Base-by-base conservation (phyloP, 1,140 invertebrate genomes). In the Aphelinus atriplicis region DNA sequence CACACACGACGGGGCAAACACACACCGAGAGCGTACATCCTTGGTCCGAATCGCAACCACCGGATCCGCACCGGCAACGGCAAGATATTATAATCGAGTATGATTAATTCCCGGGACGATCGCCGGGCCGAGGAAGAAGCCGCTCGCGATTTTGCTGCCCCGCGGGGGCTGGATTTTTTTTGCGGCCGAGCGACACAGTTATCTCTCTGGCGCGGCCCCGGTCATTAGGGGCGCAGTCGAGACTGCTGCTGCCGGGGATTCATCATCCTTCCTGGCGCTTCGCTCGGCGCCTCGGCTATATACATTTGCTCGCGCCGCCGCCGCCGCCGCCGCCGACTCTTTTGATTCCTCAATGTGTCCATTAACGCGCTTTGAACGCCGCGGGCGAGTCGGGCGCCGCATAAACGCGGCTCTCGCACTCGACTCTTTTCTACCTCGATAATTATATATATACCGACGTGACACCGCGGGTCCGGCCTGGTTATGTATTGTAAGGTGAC, bases 341-440 rank as follows among this genome's bases (percentile, higher is more conserved):
- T 26, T 62, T 66, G 60, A 63, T 63, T 63, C 56, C 26, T 26
- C 26, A 26, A 26, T 71, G 43, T 71, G 63, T 46, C 43, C 61
- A 58, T 62, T 50, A 53, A 61, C 68, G 68, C 61, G 62, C 51
- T 61, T n/a, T n/a, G 7, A 3, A 45, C 3, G 50, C 43, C 45
- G 7, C 26, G 1, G 69, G 43, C n/a, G 26, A 58, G 26, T 47
- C 7, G 43, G 57, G 42, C 53, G 43, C 10, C 1, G 5, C n/a
- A 47, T 26, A 26, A 26, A 26, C 26, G 26, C 26, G 26, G 26
- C 26, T 26, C 26, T 26, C 26, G 26, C 26, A 26, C 26, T 26
- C 26, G 26, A 26, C 26, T 26, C 26, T 26, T 26, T 26, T 26
- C 26, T 26, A 26, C 26, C 26, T 26, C 26, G 26, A 26, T 26